Percentiles rank a stretch among this genome's conserved stretches.
These are phyloP conservation scores for Melinaea menophilus DNA, from an alignment of 2,888 invertebrate genomes.

Conservation along the genomic window DNA sequence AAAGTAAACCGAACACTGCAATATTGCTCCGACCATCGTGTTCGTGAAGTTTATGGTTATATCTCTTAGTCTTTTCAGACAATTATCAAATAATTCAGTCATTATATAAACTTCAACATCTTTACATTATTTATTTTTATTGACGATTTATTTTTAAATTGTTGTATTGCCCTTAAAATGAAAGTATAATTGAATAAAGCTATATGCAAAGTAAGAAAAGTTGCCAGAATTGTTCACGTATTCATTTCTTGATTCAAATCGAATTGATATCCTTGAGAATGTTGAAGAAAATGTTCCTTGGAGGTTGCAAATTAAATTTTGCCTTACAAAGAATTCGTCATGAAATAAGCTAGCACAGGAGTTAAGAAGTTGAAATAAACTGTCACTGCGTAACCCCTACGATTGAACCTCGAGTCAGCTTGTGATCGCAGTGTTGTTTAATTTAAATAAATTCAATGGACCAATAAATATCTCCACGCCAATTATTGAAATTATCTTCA, in stretches of 20 bases:
- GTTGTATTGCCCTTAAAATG: constrained; percentile 33
- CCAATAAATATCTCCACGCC: too few species aligned
- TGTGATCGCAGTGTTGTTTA: not conserved
- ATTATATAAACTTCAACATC: constrained; percentile 50
- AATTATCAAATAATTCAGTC: constrained; percentile 47
- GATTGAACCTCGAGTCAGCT: constrained; percentile 36
- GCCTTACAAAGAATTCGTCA: constrained; percentile 59
- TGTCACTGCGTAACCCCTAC: constrained; percentile 72
- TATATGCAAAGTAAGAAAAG: constrained; percentile 55
- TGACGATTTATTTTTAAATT: constrained; percentile 32
- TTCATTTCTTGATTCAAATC: constrained; percentile 61
- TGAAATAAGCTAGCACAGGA: constrained; percentile 68
- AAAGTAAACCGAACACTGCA: constrained; percentile 49
- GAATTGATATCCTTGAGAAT: constrained; percentile 56
- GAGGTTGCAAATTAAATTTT: constrained; percentile 73
- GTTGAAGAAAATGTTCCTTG: constrained; percentile 58
- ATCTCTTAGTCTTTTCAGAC: constrained; percentile 46
- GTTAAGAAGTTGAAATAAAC: constrained; percentile 75
- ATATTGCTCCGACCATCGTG: constrained; percentile 57
- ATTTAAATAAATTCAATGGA: not conserved
- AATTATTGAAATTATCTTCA: too few species aligned
- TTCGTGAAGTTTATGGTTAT: constrained; percentile 56
- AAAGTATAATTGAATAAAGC: constrained; percentile 37
- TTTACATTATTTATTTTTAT: constrained; percentile 29
- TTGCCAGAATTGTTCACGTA: constrained; percentile 58